phyloP scores from a whole-genome alignment of 2,888 invertebrate genomes.

The Yponomeuta cagnagella region DNA sequence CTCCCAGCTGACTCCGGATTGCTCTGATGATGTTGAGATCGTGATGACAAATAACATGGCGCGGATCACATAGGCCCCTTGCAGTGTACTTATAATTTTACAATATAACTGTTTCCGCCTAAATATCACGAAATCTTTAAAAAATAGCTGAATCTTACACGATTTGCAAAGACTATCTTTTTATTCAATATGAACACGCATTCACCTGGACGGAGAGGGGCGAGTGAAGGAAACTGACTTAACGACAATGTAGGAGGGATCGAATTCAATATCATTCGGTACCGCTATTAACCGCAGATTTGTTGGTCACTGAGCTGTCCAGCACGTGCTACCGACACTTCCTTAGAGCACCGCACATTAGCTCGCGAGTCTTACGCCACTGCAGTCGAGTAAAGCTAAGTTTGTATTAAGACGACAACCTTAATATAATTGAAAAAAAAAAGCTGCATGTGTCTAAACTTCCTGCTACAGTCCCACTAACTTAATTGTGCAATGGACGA shows the following conservation, averaged over 20 bases:
- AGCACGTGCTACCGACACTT: no score
- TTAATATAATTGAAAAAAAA: no score
- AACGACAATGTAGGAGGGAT: not conserved
- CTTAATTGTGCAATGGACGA: no score
- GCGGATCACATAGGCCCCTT: slow-evolving; percentile 2
- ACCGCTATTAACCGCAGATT: no score
- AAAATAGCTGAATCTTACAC: slow-evolving; percentile 29
- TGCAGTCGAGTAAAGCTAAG: no score
- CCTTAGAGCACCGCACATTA: no score
- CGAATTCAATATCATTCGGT: not conserved
- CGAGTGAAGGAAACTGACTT: slow-evolving; percentile 18
- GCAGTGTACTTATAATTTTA: slow-evolving; percentile 6
- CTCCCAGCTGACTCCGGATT: not conserved
- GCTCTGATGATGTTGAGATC: not conserved
- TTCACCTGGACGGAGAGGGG: slow-evolving; percentile 68
- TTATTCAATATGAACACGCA: slow-evolving; percentile 62
- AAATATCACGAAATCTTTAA: not conserved
- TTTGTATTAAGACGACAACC: no score
- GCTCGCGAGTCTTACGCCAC: no score
- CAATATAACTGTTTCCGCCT: slow-evolving; percentile 1
- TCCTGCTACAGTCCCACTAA: no score
- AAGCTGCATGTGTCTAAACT: no score
- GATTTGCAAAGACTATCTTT: slow-evolving; percentile 40
- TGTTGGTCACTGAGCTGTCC: no score
- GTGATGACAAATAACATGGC: not conserved